Base-by-base conservation (phyloP, 1,140 invertebrate species). In the Drosophila truncata region DNA sequence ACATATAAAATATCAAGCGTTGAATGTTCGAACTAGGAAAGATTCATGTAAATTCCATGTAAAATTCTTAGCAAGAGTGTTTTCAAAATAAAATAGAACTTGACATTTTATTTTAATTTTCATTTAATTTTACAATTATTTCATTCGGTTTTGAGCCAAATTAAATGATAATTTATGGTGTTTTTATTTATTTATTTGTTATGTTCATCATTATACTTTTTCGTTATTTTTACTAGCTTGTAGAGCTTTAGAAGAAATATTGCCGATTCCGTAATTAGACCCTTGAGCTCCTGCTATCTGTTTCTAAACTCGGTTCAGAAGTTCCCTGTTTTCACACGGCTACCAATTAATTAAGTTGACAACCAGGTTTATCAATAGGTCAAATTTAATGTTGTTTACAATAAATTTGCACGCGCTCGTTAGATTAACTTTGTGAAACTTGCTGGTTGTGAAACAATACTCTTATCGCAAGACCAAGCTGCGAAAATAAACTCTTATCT, bases 401-500 rank as follows among this genome's bases (percentile, higher is more conserved):
- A 10, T 25, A 16, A 47, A 47, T 27, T 47, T 3, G n/a, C 7
- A 9, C 23, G 23, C 16, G 4, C 14, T 27, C 13, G 20, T 46
- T 16, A 46, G 23, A 46, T 46, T 46, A 16, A 46, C 13, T 25
- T 46, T 46, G 23, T 46, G 23, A 14, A 18, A 44, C 41, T 44
- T 14, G 4, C 18, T 14, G 13, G 5, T 14, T 23, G 42, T 46
- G 20, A 14, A 46, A 46, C 20, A 46, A 46, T 20, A 46, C 23
- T 47, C 46, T 47, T 27, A 47, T 47, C 46, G 8, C 23, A 8
- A 1, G 23, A 16, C 23, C 23, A 25, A 10, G 46, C 14, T 27
- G 46, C 14, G 23, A 47, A 47, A 47, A 47, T 47, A 47, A 47
- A 47, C 20, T 47, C 46, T 47, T 27, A 47, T 47, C 46, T 27